Conservation (phyloP, 2,797 vertebrate genomes). For the Hirundo rustica region DNA sequence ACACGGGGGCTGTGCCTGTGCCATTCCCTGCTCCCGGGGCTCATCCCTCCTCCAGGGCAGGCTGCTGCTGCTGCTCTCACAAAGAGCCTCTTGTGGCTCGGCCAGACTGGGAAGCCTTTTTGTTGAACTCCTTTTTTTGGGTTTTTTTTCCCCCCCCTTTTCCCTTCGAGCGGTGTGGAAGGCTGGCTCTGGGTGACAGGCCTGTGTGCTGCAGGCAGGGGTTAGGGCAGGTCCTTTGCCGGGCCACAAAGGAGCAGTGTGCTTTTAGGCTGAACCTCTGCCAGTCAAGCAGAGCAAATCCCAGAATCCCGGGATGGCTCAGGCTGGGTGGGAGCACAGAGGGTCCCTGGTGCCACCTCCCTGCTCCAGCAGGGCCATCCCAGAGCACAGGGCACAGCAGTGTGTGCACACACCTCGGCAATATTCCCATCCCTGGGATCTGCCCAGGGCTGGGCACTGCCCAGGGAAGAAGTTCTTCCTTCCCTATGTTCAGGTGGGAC, state of each 20-base stretch:
- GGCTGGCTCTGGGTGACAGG: not conserved
- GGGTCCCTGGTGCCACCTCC: not conserved
- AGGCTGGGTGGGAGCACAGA: not conserved
- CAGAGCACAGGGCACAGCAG: not conserved
- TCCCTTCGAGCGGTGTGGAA: not conserved
- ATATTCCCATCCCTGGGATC: not conserved
- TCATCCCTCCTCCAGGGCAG: not conserved
- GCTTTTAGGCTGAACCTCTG: not conserved
- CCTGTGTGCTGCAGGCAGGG: not conserved
- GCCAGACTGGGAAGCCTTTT: not conserved
- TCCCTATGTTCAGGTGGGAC: too few relatives aligned
- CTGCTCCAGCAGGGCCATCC: not conserved
- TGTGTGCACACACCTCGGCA: rapidly evolving
- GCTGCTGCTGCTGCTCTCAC: not conserved
- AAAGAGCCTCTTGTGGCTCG: constrained; percentile 46
- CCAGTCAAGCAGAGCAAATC: not conserved
- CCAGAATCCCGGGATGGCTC: rapidly evolving
- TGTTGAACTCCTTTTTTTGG: not conserved
- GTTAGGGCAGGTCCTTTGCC: not conserved
- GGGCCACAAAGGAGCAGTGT: not conserved
- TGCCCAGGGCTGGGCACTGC: not conserved
- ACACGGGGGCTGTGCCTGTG: not conserved
- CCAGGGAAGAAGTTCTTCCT: too few relatives aligned
- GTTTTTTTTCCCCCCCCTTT: rapidly evolving
- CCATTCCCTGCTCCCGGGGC: not conserved